Conservation (phyloP, 2,888 invertebrate genomes). For the Tetrapedia diversipes region DNA sequence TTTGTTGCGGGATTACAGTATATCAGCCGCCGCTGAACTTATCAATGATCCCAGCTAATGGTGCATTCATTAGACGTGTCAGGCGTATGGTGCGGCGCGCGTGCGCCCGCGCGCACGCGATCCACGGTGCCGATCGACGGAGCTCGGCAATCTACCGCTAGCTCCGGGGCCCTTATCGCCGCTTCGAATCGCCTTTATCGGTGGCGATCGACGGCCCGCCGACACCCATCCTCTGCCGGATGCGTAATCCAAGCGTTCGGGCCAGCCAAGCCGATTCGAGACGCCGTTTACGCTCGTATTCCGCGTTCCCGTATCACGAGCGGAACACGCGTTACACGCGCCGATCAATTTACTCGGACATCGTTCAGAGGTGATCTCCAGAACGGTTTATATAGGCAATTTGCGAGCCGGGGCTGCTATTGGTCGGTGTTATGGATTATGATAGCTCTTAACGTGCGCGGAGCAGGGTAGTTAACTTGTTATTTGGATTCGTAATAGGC, state of each 20-base stretch:
- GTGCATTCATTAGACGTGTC: constrained; percentile 31
- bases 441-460: no score
- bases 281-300: constrained; percentile 38
- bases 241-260: constrained; percentile 41
- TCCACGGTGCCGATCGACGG: constrained; percentile 37
- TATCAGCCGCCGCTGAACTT: constrained; percentile 48
- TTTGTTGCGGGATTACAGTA: constrained; percentile 39
- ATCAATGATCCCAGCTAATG: constrained; percentile 43
- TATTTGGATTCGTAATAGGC: no score
- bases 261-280: constrained; percentile 29
- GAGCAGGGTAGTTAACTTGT: no score
- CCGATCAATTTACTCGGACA: constrained; percentile 13
- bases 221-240: constrained; percentile 43
- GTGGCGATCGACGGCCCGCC: constrained; percentile 32
- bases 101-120: constrained; percentile 22
- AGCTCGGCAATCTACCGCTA: constrained; percentile 21
- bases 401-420: no score
- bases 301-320: constrained; percentile 10
- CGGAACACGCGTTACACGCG: not conserved
- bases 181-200: constrained; percentile 41
- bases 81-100: not conserved
- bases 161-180: constrained; percentile 33
- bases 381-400: no score
- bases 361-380: not conserved
- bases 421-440: no score